Evolutionary conservation across 2,888 invertebrate genomes (phyloP).

Genomic region (Alitta virens): DNA sequence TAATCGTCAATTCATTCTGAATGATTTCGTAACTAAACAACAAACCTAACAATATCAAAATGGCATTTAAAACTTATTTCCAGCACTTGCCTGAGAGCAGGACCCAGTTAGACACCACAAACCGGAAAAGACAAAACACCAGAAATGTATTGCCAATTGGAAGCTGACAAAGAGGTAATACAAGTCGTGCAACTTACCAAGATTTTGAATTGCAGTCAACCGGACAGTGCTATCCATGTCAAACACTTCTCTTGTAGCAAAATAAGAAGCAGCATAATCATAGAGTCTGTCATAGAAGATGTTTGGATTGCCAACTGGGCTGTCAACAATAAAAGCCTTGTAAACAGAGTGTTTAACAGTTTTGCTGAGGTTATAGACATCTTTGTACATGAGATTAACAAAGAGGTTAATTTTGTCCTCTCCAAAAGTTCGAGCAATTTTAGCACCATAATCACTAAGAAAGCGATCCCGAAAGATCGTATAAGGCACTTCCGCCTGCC

Average conservation of each 20-base stretch:
- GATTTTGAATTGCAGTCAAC: slow-evolving; percentile 42
- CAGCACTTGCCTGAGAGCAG: too few relatives aligned
- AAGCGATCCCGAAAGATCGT: slow-evolving; percentile 36
- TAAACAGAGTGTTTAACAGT: slow-evolving; percentile 25
- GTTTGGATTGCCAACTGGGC: slow-evolving; percentile 28
- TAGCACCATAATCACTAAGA: slow-evolving; percentile 37
- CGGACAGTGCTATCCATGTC: slow-evolving; percentile 43
- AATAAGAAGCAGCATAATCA: slow-evolving; percentile 42
- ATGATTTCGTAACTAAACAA: too few relatives aligned
- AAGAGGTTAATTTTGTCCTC: slow-evolving; percentile 33
- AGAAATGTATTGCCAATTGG: too few relatives aligned
- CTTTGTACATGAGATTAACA: slow-evolving; percentile 38
- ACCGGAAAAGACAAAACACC: too few relatives aligned
- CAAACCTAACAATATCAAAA: too few relatives aligned
- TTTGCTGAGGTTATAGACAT: slow-evolving; percentile 36
- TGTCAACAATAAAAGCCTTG: slow-evolving; percentile 34
- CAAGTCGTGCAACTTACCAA: too few relatives aligned
- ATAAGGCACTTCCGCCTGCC: slow-evolving; percentile 33
- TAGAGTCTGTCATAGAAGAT: slow-evolving; percentile 39
- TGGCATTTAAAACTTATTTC: too few relatives aligned
- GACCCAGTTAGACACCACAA: too few relatives aligned
- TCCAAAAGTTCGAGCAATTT: slow-evolving; percentile 31
- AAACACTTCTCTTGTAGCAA: slow-evolving; percentile 44
- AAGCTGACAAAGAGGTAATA: too few relatives aligned
- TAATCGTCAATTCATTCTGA: too few relatives aligned